These are phyloP conservation scores for Microtus richardsoni DNA, from an alignment of 2,113 vertebrate genomes.

Conservation along the genomic window DNA sequence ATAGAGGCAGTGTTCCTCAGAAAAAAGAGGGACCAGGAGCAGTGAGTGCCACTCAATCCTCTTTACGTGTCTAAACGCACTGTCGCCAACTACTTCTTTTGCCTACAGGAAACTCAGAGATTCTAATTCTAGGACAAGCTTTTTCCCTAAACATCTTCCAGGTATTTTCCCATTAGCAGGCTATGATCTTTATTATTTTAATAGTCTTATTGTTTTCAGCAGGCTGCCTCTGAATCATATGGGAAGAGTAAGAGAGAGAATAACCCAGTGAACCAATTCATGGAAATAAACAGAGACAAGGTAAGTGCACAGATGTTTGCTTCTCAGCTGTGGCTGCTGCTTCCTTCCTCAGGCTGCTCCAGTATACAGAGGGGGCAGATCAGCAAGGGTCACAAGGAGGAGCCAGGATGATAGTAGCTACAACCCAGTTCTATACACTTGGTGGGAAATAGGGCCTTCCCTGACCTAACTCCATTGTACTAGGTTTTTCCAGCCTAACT, in stretches of 20 bases:
- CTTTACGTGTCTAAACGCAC: neutral
- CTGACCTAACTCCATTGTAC: neutral
- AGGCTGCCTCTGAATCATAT: neutral
- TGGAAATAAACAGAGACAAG: slow-evolving; percentile 11
- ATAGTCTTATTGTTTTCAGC: neutral
- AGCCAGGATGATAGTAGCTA: neutral
- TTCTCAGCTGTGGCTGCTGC: neutral
- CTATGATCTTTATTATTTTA: slow-evolving; percentile 16
- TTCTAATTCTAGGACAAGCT: neutral
- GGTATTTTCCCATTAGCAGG: slow-evolving; percentile 8
- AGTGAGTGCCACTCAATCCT: neutral
- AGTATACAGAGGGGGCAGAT: neutral
- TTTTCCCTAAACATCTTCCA: neutral
- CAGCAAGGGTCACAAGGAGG: too few relatives aligned
- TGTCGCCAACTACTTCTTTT: neutral
- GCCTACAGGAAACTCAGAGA: neutral
- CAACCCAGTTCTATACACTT: neutral
- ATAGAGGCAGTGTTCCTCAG: neutral
- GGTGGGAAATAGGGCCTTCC: neutral
- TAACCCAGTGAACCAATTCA: neutral
- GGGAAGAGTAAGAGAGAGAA: slow-evolving; percentile 10
- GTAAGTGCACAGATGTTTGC: neutral
- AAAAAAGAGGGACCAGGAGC: neutral
- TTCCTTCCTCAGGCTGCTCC: neutral
- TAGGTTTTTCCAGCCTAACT: neutral